Percentiles rank a stretch among this genome's conserved stretches.
Conservation (phyloP, 2,797 vertebrate genomes). For the Botia almorhae region DNA sequence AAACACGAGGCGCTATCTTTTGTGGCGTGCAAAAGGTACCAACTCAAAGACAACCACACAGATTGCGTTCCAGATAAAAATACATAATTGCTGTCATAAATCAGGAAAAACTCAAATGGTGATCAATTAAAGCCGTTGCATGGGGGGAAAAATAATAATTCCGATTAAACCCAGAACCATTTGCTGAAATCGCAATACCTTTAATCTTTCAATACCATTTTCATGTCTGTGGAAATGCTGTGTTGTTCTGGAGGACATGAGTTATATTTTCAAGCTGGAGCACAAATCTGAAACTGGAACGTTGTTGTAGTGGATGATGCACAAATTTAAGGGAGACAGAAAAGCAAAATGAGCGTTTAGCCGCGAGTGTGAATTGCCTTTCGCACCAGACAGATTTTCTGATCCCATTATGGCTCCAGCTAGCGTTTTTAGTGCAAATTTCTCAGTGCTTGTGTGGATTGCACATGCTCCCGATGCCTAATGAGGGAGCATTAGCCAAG, state of each 20-base stretch:
- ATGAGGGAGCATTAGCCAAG: constrained; percentile 84
- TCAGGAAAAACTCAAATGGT: not conserved
- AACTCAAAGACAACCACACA: not conserved
- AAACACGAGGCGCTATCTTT: not conserved
- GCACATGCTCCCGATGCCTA: constrained; percentile 85
- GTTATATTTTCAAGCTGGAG: constrained; percentile 58
- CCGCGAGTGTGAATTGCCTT: constrained; percentile 85
- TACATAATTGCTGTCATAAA: constrained; percentile 23
- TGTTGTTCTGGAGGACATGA: constrained; percentile 29
- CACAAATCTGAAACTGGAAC: constrained; percentile 59
- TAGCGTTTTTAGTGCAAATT: constrained; percentile 81
- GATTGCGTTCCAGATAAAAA: constrained; percentile 23
- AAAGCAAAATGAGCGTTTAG: constrained; percentile 86
- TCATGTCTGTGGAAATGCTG: constrained; percentile 2
- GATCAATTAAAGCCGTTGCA: constrained; percentile 8
- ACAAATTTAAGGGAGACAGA: constrained; percentile 69
- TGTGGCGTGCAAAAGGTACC: constrained; percentile 1
- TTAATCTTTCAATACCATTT: constrained; percentile 31
- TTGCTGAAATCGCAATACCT: not conserved
- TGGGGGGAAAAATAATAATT: not conserved
- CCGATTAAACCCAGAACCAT: not conserved
- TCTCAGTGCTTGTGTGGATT: constrained; percentile 81
- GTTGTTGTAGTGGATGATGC: constrained; percentile 67
- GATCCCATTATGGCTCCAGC: constrained; percentile 82
- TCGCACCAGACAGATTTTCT: constrained; percentile 85